A percentile compares a stretch with the other conserved stretches of the same genome.
These are phyloP conservation scores for Wasmannia auropunctata DNA, from an alignment of 1,140 invertebrate species.

Conservation along the genomic window DNA sequence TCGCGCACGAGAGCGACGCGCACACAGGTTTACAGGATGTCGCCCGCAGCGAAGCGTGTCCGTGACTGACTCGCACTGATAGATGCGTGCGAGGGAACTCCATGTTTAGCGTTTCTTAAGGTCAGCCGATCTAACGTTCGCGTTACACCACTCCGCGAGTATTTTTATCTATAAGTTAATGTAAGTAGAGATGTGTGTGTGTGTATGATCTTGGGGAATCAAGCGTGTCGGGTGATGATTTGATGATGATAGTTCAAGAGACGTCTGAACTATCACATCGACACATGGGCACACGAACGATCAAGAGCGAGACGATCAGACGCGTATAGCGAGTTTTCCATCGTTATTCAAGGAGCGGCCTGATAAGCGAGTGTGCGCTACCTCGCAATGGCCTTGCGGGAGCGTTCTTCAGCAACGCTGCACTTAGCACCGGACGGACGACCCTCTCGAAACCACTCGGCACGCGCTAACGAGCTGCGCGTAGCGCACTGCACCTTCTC, in stretches of 20 bases:
- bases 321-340: background rate
- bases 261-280: background rate
- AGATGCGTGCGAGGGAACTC: constrained; percentile 46
- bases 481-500: background rate
- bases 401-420: background rate
- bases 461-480: constrained; percentile 17
- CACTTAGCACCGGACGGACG: background rate
- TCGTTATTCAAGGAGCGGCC: background rate
- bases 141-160: background rate
- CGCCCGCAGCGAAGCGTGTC: constrained; percentile 55
- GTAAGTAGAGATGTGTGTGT: background rate
- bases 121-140: constrained; percentile 29
- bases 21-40: constrained; percentile 50
- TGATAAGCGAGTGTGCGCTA: background rate
- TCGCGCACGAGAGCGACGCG: constrained; percentile 20
- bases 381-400: constrained; percentile 4
- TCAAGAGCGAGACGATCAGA: background rate
- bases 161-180: background rate
- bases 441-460: background rate
- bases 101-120: constrained; percentile 56
- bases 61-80: constrained; percentile 63
- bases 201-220: background rate
- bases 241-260: background rate
- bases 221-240: background rate
- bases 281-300: background rate